phyloP scores from a whole-genome alignment of 2,797 vertebrate genomes.

The Australoheros facetus region DNA sequence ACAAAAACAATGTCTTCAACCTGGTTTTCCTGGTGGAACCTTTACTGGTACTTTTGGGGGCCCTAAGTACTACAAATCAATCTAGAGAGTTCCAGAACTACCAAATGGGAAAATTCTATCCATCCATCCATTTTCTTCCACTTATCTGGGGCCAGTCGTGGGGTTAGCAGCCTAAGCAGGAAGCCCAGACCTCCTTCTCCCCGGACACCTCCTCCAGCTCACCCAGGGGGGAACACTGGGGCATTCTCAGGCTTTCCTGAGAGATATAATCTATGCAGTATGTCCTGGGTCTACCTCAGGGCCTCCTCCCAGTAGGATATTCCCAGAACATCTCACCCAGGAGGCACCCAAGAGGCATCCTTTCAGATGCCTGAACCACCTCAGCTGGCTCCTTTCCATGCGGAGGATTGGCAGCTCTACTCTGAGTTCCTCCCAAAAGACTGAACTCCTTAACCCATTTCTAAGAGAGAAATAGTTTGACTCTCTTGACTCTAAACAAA shows the following conservation, averaged over 20 bases:
- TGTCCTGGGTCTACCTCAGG: too few species aligned
- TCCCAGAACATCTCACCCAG: too few species aligned
- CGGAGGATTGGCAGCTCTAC: not conserved
- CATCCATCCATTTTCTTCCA: not conserved
- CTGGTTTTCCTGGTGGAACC: not conserved
- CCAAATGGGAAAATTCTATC: not conserved
- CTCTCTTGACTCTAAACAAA: not conserved
- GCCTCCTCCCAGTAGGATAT: too few species aligned
- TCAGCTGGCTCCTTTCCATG: not conserved
- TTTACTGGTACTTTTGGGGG: not conserved
- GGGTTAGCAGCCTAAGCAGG: too few species aligned
- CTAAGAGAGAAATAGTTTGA: not conserved
- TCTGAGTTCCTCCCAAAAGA: not conserved
- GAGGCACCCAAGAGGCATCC: too few species aligned
- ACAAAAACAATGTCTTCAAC: not conserved
- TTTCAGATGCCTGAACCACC: too few species aligned
- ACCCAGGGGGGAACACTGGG: not conserved
- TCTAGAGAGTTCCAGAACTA: not conserved
- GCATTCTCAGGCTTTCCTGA: not conserved
- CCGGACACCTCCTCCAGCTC: not conserved
- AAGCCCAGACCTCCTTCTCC: too few species aligned
- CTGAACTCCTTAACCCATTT: not conserved
- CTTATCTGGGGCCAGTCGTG: not conserved
- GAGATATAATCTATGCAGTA: too few species aligned
- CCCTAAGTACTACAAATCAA: not conserved